Conservation (phyloP, 2,888 invertebrate genomes). For the Tuberolachnus salignus region DNA sequence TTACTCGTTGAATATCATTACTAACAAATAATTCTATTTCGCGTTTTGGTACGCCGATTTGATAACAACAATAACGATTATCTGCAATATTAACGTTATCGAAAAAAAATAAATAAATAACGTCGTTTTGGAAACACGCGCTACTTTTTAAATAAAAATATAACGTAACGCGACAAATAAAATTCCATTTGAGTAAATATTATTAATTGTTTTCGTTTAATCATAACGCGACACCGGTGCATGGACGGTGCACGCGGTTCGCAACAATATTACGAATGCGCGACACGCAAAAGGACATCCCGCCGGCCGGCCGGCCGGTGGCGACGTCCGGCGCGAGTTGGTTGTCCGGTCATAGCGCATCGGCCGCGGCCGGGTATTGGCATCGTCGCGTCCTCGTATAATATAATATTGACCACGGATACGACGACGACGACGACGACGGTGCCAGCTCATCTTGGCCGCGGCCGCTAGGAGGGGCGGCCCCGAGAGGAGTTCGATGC, state of each 20-base stretch:
- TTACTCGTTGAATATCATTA: too few relatives aligned
- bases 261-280: not conserved
- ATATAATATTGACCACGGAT: not conserved
- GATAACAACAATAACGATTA: too few relatives aligned
- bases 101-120: too few relatives aligned
- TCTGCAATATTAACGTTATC: too few relatives aligned
- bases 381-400: not conserved
- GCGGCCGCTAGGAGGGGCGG: not conserved
- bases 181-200: too few relatives aligned
- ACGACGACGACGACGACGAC: slow-evolving; percentile 8
- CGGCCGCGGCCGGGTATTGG: not conserved
- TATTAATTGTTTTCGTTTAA: too few relatives aligned
- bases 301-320: not conserved
- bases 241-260: not conserved
- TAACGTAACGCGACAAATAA: too few relatives aligned
- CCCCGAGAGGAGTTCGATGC: slow-evolving; percentile 51
- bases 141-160: too few relatives aligned
- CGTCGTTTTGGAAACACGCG: too few relatives aligned
- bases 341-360: not conserved
- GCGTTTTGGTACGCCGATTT: too few relatives aligned
- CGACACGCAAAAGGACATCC: not conserved
- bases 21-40: too few relatives aligned
- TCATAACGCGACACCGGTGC: too few relatives aligned
- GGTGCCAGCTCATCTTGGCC: slow-evolving; percentile 29
- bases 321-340: not conserved